Conservation (phyloP, 2,888 invertebrate species). For the Leptinotarsa peninsularis region DNA sequence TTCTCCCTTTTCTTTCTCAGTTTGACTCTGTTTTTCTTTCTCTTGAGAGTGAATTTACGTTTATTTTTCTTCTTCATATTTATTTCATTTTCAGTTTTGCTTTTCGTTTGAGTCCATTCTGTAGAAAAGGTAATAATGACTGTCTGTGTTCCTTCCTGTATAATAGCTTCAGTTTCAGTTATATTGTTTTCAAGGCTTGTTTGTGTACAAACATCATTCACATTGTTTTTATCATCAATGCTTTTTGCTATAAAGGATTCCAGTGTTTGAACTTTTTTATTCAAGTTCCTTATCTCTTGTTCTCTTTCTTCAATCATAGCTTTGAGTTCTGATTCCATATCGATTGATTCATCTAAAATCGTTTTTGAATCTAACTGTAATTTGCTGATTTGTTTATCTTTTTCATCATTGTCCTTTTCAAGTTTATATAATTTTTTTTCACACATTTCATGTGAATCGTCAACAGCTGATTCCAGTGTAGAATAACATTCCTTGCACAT, state of each 20-base stretch:
- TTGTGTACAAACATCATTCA: slow-evolving; percentile 13
- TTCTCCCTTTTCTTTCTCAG: slow-evolving; percentile 17
- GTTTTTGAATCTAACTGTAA: slow-evolving; percentile 19
- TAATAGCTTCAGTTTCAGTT: slow-evolving; percentile 15
- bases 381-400: slow-evolving; percentile 6
- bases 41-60: slow-evolving; percentile 13
- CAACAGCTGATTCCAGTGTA: slow-evolving; percentile 22
- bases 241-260: slow-evolving; percentile 20
- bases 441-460: slow-evolving; percentile 24
- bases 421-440: slow-evolving; percentile 10
- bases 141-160: slow-evolving; percentile 21
- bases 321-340: slow-evolving; percentile 16
- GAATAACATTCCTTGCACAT: slow-evolving; percentile 18
- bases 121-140: slow-evolving; percentile 15
- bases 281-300: slow-evolving; percentile 19
- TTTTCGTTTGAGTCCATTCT: slow-evolving; percentile 14
- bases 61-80: slow-evolving; percentile 14
- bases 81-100: background rate
- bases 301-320: slow-evolving; percentile 13
- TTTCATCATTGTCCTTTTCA: slow-evolving; percentile 16
- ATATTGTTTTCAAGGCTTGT: slow-evolving; percentile 15
- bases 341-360: slow-evolving; percentile 19
- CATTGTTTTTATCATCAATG: slow-evolving; percentile 20
- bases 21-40: slow-evolving; percentile 1
- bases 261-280: slow-evolving; percentile 22